These are phyloP conservation scores for Tachysurus vachellii DNA, from an alignment of 2,113 vertebrate species.

Conservation along the genomic window DNA sequence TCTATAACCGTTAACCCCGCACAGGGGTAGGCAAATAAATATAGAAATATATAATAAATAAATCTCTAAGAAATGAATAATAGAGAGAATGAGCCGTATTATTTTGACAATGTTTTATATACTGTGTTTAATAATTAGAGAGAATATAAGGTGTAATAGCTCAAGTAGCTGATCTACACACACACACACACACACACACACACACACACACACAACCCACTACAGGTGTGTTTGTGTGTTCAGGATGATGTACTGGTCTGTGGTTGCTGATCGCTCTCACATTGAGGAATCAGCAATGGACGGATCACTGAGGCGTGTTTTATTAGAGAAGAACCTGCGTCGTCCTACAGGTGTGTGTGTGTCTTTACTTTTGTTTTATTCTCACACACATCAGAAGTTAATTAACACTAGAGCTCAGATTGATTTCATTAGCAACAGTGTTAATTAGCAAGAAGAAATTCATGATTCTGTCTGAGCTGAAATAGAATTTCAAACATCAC, in stretches of 20 bases:
- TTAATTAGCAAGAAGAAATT: not conserved
- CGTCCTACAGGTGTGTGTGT: constrained; percentile 83
- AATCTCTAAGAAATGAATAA: not conserved
- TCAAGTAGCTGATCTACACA: not conserved
- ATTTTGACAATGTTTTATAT: not conserved
- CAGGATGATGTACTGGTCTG: constrained; percentile 92
- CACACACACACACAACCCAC: not conserved
- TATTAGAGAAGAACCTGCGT: constrained; percentile 83
- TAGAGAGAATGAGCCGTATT: not conserved
- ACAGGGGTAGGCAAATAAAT: constrained; percentile 70
- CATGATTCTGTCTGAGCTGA: not conserved
- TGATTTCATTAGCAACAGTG: not conserved
- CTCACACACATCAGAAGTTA: not conserved
- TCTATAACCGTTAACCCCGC: constrained; percentile 84
- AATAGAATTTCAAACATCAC: not conserved
- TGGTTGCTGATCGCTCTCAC: constrained; percentile 83
- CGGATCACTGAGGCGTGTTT: constrained; percentile 79
- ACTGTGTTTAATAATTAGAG: not conserved
- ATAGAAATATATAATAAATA: too few species aligned
- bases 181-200: not conserved
- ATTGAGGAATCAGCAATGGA: constrained; percentile 88
- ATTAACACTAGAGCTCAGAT: not conserved
- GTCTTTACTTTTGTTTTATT: not conserved
- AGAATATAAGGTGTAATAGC: not conserved
- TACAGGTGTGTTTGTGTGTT: constrained; percentile 2